Conservation (phyloP, 2,888 invertebrate species). For the Cerceris rybyensis region DNA sequence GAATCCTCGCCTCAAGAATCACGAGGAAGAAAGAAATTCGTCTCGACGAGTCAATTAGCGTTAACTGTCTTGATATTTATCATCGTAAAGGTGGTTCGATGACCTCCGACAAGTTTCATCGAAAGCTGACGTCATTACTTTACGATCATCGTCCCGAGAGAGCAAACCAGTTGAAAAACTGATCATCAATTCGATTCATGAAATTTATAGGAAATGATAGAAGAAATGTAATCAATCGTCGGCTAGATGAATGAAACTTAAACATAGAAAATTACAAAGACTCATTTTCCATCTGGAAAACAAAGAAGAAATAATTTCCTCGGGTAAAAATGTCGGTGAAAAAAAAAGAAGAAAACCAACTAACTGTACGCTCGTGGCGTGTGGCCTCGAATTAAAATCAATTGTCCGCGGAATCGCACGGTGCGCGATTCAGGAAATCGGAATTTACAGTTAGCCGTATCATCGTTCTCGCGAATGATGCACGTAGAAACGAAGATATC, state of each 20-base stretch:
- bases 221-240: too few species aligned
- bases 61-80: conserved; percentile 3
- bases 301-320: neutral
- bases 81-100: conserved; percentile 22
- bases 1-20: conserved; percentile 8
- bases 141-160: too few species aligned
- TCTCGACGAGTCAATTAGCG: conserved; percentile 43
- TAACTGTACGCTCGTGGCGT: conserved; percentile 43
- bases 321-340: neutral
- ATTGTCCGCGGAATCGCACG: conserved; percentile 36
- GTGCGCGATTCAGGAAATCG: conserved; percentile 46
- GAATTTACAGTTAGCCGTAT: conserved; percentile 26
- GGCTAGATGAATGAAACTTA: too few species aligned
- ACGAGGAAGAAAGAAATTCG: conserved; percentile 29
- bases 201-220: too few species aligned
- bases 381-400: conserved; percentile 61
- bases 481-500: neutral
- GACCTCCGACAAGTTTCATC: neutral
- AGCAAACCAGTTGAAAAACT: too few species aligned
- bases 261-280: too few species aligned
- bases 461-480: conserved; percentile 31
- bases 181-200: too few species aligned
- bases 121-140: neutral
- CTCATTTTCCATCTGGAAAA: neutral
- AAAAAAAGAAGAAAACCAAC: neutral